These are phyloP conservation scores for Arizona elegans DNA, from an alignment of 2,113 vertebrate species.

Conservation along the genomic window DNA sequence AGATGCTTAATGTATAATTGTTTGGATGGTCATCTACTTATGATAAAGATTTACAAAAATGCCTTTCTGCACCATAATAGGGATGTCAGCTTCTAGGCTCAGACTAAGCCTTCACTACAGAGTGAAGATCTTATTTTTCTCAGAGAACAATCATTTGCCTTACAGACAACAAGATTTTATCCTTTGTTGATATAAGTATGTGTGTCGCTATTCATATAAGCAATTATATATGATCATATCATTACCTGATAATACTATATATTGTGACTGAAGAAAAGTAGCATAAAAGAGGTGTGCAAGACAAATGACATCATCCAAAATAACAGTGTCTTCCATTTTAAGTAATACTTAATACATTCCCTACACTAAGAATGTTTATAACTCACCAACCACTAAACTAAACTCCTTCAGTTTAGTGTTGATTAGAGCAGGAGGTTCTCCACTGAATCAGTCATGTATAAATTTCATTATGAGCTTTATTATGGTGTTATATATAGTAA, in stretches of 20 bases:
- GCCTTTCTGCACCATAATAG: neutral
- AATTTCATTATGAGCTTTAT: slow-evolving; percentile 2
- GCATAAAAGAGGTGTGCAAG: neutral
- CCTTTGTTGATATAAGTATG: neutral
- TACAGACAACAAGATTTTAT: neutral
- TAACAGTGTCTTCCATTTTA: neutral
- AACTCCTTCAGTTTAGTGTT: slow-evolving; percentile 18
- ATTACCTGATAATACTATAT: neutral
- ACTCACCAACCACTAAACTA: neutral
- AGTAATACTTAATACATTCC: neutral
- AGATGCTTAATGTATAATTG: neutral
- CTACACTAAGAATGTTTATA: neutral
- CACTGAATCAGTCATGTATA: neutral
- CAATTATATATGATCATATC: neutral
- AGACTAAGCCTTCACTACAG: too few species aligned
- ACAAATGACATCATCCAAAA: neutral
- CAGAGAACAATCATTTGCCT: neutral
- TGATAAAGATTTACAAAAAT: neutral
- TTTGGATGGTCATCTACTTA: neutral
- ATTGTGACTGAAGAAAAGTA: neutral
- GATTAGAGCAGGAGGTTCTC: neutral
- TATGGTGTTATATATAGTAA: slow-evolving; percentile 8
- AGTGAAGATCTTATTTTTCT: neutral
- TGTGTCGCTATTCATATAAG: too few species aligned
- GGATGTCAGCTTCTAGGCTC: too few species aligned